Percentiles rank a stretch among this genome's conserved stretches.
phyloP scores from a whole-genome alignment of 2,113 vertebrate species.

The Mus spicilegus region DNA sequence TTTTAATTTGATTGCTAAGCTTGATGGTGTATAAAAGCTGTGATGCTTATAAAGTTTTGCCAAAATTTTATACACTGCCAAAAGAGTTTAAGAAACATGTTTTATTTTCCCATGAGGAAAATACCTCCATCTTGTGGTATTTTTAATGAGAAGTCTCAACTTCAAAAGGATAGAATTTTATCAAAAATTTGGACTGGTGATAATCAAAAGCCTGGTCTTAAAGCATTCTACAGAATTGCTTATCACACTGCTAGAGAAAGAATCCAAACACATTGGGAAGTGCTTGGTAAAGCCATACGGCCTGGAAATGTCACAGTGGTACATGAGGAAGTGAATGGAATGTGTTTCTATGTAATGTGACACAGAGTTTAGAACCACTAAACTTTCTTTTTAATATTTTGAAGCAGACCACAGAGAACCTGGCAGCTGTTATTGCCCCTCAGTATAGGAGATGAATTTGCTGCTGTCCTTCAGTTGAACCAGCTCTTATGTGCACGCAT shows the following conservation, averaged over 20 bases:
- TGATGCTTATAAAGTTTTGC: background rate
- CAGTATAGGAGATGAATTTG: background rate
- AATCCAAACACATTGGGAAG: background rate
- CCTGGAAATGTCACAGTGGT: background rate
- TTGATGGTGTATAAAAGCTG: background rate
- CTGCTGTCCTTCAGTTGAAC: background rate
- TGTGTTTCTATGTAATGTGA: background rate
- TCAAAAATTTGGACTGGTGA: conserved; percentile 12
- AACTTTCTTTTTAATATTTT: conserved; percentile 29
- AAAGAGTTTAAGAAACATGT: background rate
- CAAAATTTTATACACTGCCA: background rate
- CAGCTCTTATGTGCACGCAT: background rate
- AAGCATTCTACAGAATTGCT: background rate
- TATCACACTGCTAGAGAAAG: background rate
- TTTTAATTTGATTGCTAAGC: conserved; percentile 32
- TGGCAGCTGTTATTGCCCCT: conserved; percentile 1
- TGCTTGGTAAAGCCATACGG: background rate
- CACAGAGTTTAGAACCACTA: background rate
- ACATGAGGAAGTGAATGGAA: background rate
- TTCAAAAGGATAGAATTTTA: conserved; percentile 29
- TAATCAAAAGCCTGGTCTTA: background rate
- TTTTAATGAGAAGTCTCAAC: background rate
- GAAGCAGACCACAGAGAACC: background rate
- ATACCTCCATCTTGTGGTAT: background rate
- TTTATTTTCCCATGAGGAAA: conserved; percentile 44